These are phyloP conservation scores for Cryptocheilus praepositus DNA, from an alignment of 2,888 invertebrate species.

Conservation along the genomic window DNA sequence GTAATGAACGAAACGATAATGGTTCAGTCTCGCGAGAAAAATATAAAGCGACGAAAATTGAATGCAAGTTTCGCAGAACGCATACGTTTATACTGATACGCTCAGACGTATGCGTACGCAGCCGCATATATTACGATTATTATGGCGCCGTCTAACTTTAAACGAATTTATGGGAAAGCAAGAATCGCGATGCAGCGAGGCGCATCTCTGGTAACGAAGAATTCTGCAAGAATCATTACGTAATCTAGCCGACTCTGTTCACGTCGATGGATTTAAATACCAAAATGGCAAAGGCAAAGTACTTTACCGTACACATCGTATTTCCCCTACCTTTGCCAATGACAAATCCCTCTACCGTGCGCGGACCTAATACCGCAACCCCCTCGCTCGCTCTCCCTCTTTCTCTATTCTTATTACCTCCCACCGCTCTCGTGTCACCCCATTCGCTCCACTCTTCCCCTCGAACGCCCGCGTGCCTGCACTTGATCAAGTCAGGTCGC, in stretches of 20 bases:
- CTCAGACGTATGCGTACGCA: too few relatives aligned
- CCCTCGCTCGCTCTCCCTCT: conserved; percentile 12
- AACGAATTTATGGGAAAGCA: too few relatives aligned
- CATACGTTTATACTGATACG: too few relatives aligned
- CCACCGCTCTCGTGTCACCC: neutral
- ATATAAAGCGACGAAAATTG: too few relatives aligned
- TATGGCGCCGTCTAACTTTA: too few relatives aligned
- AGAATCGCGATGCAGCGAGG: too few relatives aligned
- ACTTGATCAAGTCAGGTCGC: conserved; percentile 41
- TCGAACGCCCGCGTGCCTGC: neutral
- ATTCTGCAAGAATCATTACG: neutral
- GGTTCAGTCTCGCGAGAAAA: too few relatives aligned
- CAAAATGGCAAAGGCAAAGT: conserved; percentile 8
- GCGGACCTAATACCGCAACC: neutral
- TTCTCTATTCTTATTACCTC: conserved; percentile 5
- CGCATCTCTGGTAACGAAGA: neutral
- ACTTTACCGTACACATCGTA: conserved; percentile 10
- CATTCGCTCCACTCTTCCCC: conserved; percentile 4
- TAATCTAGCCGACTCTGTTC: neutral
- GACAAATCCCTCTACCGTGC: conserved; percentile 16
- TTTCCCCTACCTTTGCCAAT: too few relatives aligned
- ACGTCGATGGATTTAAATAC: conserved; percentile 6
- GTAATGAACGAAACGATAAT: too few relatives aligned
- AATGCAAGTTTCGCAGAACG: too few relatives aligned
- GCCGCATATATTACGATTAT: too few relatives aligned